These are phyloP conservation scores for Rafetus swinhoei DNA, from an alignment of 2,113 vertebrate genomes.

Conservation along the genomic window DNA sequence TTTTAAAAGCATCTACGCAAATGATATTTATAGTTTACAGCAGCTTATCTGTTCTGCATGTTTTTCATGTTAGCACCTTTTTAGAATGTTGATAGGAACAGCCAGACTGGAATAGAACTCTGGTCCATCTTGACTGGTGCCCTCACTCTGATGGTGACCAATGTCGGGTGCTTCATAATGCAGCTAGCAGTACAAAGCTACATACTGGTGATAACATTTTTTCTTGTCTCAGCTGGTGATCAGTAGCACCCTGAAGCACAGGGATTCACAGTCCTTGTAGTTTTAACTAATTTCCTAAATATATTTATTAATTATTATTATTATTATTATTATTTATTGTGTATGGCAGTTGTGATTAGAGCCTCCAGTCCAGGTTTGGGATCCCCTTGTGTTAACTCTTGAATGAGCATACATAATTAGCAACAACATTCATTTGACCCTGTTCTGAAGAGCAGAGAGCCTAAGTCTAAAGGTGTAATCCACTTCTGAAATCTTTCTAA, in stretches of 20 bases:
- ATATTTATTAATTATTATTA: not conserved
- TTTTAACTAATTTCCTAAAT: not conserved
- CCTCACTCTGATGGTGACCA: not conserved
- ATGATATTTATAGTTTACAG: conserved; percentile 78
- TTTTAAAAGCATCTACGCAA: conserved; percentile 76
- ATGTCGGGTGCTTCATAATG: not conserved
- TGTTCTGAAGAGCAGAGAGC: fast-evolving
- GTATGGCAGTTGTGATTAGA: not conserved
- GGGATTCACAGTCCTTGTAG: not conserved
- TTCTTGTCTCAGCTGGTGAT: not conserved
- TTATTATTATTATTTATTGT: fast-evolving
- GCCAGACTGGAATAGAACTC: conserved; percentile 12
- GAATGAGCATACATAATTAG: fast-evolving
- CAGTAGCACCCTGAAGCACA: not conserved
- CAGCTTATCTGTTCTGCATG: conserved; percentile 76
- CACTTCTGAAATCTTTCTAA: not conserved
- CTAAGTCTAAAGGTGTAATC: fast-evolving
- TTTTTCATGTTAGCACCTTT: conserved; percentile 74
- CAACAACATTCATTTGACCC: not conserved
- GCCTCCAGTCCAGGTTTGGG: not conserved
- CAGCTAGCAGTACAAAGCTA: not conserved
- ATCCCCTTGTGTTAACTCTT: not conserved
- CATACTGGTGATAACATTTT: fast-evolving
- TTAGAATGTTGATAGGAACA: conserved; percentile 61
- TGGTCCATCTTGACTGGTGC: not conserved